These are phyloP conservation scores for Sialis lutaria DNA, from an alignment of 2,888 invertebrate species.

Conservation along the genomic window DNA sequence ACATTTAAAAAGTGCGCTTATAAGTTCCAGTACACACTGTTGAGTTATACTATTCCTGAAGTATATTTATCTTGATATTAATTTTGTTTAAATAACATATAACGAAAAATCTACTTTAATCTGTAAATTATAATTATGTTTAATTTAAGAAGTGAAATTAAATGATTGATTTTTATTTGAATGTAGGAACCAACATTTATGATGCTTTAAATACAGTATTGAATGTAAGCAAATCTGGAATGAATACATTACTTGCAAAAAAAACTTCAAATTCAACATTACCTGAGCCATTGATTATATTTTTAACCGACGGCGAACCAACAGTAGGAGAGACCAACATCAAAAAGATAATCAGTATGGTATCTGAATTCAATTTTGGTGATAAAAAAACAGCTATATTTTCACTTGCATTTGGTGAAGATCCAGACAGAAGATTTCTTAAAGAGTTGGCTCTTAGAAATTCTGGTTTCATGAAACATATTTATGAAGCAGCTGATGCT, in stretches of 20 bases:
- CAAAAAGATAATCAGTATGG: constrained; percentile 30
- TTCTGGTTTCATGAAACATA: constrained; percentile 47
- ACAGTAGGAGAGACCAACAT: constrained; percentile 37
- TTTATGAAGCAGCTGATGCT: constrained; percentile 55
- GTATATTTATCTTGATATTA: too few relatives aligned
- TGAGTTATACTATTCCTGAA: too few relatives aligned
- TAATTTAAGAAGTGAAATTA: too few relatives aligned
- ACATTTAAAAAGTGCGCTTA: too few relatives aligned
- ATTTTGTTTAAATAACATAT: too few relatives aligned
- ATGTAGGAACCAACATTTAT: constrained; percentile 45
- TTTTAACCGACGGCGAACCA: constrained; percentile 48
- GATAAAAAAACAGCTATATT: constrained; percentile 35
- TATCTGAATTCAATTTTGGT: constrained; percentile 32
- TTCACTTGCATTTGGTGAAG: constrained; percentile 52
- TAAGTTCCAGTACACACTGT: too few relatives aligned
- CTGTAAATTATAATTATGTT: too few relatives aligned
- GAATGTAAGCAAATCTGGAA: too few relatives aligned
- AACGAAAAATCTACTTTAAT: too few relatives aligned
- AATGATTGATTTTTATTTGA: too few relatives aligned
- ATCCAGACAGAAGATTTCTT: constrained; percentile 46
- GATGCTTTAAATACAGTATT: constrained; percentile 28
- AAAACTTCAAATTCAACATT: constrained; percentile 5
- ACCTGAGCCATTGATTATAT: constrained; percentile 43
- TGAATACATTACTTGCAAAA: constrained; percentile 10
- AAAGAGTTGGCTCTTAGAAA: constrained; percentile 46